Percentiles rank a stretch among this genome's conserved stretches.
Conservation (phyloP, 92 coral and sea anemone species). For the Siderastrea radians region DNA sequence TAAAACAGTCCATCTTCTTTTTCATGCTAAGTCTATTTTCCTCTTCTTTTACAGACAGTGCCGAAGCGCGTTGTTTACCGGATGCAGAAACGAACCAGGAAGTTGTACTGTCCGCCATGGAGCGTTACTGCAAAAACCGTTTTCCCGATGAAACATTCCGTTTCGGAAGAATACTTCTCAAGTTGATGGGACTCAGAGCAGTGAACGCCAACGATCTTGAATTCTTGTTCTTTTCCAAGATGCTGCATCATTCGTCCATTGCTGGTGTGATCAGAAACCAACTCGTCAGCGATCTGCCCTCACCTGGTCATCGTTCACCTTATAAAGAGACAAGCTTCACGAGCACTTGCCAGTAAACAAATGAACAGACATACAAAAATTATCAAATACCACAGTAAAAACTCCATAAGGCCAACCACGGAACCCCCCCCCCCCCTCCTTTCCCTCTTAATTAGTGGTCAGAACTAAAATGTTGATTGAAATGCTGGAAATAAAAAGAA, state of each 20-base stretch:
- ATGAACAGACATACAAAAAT: background rate
- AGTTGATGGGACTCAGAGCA: slow-evolving; percentile 68
- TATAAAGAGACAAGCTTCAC: background rate
- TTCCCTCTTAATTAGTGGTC: too few species aligned
- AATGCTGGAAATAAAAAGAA: too few species aligned
- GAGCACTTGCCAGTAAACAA: slow-evolving; percentile 2
- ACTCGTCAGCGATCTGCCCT: slow-evolving; percentile 48
- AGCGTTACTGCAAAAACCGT: slow-evolving; percentile 68
- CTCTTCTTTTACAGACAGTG: slow-evolving; percentile 42
- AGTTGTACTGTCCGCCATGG: slow-evolving; percentile 63
- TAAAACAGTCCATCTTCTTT: too few species aligned
- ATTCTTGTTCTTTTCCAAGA: slow-evolving; percentile 62
- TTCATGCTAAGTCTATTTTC: background rate
- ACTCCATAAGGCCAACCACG: background rate
- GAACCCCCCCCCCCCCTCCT: too few species aligned
- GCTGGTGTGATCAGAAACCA: slow-evolving; percentile 72
- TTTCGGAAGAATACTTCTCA: slow-evolving; percentile 72
- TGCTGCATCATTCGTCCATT: slow-evolving; percentile 63
- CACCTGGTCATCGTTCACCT: slow-evolving; percentile 3
- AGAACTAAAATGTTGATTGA: too few species aligned
- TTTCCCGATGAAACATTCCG: slow-evolving; percentile 71
- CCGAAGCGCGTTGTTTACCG: slow-evolving; percentile 64
- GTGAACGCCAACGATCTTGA: slow-evolving; percentile 68
- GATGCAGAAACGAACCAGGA: slow-evolving; percentile 73
- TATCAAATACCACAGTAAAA: too few species aligned